A percentile compares a stretch with the other conserved stretches of the same genome.
phyloP scores from a whole-genome alignment of 2,113 vertebrate genomes.

The Melospiza melodia region DNA sequence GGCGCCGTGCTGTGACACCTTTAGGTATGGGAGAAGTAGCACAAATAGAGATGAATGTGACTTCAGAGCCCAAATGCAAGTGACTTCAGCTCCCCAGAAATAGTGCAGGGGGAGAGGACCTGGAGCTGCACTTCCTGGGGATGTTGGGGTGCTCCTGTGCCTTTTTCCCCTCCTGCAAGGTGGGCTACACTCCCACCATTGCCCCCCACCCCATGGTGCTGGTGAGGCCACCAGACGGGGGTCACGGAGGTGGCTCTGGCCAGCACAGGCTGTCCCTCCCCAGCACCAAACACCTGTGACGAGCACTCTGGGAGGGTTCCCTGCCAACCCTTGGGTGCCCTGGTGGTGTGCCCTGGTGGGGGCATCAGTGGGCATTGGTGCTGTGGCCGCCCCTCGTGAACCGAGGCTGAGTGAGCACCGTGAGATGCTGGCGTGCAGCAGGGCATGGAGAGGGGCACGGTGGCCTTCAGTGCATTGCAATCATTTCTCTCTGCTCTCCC shows the following conservation, averaged over 20 bases:
- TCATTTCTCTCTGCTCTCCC: neutral
- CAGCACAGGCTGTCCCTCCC: neutral
- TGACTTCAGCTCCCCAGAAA: neutral
- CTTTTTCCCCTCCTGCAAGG: accelerated
- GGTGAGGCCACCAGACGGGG: neutral
- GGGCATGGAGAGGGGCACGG: accelerated
- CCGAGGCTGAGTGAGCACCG: accelerated
- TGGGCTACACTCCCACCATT: neutral
- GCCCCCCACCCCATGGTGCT: neutral
- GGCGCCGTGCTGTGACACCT: neutral
- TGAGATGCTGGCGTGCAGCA: neutral
- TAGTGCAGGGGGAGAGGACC: neutral
- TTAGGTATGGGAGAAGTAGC: neutral
- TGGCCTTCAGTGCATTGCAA: neutral
- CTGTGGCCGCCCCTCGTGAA: accelerated
- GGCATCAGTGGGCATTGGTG: neutral
- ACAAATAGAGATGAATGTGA: neutral
- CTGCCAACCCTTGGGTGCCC: neutral
- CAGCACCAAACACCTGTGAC: neutral
- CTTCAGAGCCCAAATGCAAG: neutral
- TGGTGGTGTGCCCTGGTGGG: neutral
- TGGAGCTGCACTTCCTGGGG: neutral
- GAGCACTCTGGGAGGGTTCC: neutral
- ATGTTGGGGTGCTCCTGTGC: neutral
- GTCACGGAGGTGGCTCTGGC: neutral